Percentiles rank a stretch among this genome's conserved stretches.
phyloP scores from a whole-genome alignment of 1,140 invertebrate species.

The Lordiphosa collinella region DNA sequence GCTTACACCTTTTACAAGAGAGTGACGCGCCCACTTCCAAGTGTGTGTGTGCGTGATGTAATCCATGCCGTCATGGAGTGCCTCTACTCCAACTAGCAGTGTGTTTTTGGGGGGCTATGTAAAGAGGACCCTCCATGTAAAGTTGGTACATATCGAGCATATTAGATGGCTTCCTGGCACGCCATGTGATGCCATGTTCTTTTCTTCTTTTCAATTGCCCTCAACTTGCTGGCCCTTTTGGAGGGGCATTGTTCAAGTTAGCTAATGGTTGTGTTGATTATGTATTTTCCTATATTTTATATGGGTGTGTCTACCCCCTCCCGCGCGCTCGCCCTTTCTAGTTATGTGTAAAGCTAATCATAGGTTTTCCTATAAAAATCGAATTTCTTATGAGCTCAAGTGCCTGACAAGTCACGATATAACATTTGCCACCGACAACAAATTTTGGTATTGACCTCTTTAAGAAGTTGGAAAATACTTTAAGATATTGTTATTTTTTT shows the following conservation, averaged over 20 bases:
- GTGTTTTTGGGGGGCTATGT: conserved; percentile 18
- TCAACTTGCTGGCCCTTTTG: not conserved
- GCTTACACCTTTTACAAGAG: conserved; percentile 11
- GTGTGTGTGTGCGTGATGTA: conserved; percentile 47
- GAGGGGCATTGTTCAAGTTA: conserved; percentile 36
- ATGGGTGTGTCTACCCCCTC: not conserved
- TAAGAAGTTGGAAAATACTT: too few relatives aligned
- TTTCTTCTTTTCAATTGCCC: not conserved
- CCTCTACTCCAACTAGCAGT: conserved; percentile 10
- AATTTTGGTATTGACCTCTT: not conserved
- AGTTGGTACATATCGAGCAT: not conserved
- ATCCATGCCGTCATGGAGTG: conserved; percentile 47
- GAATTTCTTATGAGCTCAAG: conserved; percentile 24
- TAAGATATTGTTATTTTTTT: too few relatives aligned
- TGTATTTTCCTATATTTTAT: conserved; percentile 36
- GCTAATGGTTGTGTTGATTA: conserved; percentile 72
- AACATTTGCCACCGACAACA: not conserved
- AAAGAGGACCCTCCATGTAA: conserved; percentile 28
- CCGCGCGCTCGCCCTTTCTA: too few relatives aligned
- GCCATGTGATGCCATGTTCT: conserved; percentile 20
- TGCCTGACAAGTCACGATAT: conserved; percentile 8
- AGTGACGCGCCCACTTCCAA: conserved; percentile 51
- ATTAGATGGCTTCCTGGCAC: conserved; percentile 9
- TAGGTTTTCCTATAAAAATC: conserved; percentile 47
- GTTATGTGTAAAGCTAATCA: conserved; percentile 43